These are phyloP conservation scores for Falco cherrug DNA, from an alignment of 2,797 vertebrate genomes.

Conservation along the genomic window DNA sequence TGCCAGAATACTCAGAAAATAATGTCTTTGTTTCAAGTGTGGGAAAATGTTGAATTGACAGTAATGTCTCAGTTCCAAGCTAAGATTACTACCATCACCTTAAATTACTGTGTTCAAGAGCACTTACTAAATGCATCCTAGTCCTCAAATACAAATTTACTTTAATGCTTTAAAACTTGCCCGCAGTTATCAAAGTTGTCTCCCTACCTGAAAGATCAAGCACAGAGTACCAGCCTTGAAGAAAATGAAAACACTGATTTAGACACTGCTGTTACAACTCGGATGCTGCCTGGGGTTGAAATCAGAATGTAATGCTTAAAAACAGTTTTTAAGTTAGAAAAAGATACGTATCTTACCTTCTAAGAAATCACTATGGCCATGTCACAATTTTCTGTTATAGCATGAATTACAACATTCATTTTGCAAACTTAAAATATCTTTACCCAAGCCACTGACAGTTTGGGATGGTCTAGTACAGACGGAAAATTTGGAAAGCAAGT, in stretches of 20 bases:
- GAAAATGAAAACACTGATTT: background rate
- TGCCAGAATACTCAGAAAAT: slow-evolving; percentile 11
- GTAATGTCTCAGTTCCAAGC: background rate
- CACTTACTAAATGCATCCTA: background rate
- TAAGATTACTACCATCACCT: background rate
- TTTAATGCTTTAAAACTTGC: background rate
- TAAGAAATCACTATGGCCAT: rapidly evolving
- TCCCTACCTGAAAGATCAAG: background rate
- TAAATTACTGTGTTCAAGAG: background rate
- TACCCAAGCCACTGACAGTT: background rate
- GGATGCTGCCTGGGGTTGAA: background rate
- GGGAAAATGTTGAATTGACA: background rate
- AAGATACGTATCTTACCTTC: background rate
- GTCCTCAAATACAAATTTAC: background rate
- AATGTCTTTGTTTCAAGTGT: background rate
- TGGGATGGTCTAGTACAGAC: background rate
- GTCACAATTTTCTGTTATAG: background rate
- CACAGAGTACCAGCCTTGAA: background rate
- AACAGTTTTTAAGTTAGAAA: background rate
- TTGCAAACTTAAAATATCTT: background rate
- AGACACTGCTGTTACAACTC: background rate
- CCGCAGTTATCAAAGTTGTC: background rate
- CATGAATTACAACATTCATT: background rate
- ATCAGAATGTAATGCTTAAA: background rate
- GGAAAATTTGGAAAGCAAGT: background rate